phyloP scores from a whole-genome alignment of 2,888 invertebrate genomes.

The Alloplasta piceator region DNA sequence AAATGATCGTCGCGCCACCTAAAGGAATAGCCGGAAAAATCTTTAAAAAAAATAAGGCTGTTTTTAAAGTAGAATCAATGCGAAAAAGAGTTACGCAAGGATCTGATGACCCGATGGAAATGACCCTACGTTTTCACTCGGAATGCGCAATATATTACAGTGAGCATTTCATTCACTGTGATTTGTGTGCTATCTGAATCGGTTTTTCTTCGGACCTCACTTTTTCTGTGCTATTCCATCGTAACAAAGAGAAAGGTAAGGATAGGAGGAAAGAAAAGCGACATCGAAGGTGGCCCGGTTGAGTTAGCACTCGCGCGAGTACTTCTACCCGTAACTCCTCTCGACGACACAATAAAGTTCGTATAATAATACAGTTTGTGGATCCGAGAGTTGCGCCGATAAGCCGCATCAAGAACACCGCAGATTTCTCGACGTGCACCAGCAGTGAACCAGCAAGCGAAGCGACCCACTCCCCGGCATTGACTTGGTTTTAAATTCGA shows the following conservation, averaged over 20 bases:
- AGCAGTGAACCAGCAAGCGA: slow-evolving; percentile 53
- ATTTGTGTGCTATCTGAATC: neutral
- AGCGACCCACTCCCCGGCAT: slow-evolving; percentile 42
- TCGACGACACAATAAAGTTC: slow-evolving; percentile 65
- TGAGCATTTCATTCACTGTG: no score
- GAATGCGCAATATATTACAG: no score
- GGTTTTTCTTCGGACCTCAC: neutral
- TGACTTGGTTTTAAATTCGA: slow-evolving; percentile 53
- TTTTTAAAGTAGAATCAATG: no score
- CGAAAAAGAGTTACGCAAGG: no score
- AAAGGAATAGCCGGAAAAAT: no score
- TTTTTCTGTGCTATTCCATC: neutral
- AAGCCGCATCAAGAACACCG: slow-evolving; percentile 52
- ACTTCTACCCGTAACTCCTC: slow-evolving; percentile 60
- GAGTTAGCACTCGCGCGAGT: neutral
- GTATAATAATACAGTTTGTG: slow-evolving; percentile 65
- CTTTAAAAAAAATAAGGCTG: no score
- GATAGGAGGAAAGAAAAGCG: neutral
- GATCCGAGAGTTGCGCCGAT: slow-evolving; percentile 53
- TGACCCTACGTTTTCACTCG: no score
- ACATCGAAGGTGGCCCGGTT: slow-evolving; percentile 9
- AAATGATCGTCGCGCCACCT: no score
- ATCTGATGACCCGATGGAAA: no score
- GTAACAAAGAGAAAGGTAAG: no score
- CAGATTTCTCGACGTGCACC: slow-evolving; percentile 52